Conservation (phyloP, 2,797 vertebrate genomes). For the Rallus crepitans region DNA sequence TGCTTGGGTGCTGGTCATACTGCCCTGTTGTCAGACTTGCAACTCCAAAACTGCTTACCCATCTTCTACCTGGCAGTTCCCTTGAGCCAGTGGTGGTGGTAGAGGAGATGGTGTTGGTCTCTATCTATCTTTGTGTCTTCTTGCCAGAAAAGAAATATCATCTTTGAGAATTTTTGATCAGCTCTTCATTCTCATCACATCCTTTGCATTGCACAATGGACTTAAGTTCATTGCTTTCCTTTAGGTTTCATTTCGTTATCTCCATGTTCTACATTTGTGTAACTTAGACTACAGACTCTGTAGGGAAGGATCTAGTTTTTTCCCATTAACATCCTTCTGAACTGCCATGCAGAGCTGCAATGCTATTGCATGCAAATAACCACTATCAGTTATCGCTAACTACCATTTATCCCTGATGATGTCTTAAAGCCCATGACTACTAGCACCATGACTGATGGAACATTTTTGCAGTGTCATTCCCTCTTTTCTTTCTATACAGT, state of each 20-base stretch:
- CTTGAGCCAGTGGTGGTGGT: constrained; percentile 31
- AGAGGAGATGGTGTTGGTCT: constrained; percentile 28
- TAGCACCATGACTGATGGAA: not conserved
- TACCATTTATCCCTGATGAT: constrained; percentile 15
- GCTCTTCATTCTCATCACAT: constrained; percentile 15
- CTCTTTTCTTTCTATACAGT: not conserved
- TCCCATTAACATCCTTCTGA: constrained; percentile 3
- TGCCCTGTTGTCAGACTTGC: constrained; percentile 38
- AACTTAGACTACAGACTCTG: not conserved
- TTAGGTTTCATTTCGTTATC: not conserved
- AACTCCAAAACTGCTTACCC: constrained; percentile 66
- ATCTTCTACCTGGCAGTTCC: constrained; percentile 68
- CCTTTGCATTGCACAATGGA: constrained; percentile 19
- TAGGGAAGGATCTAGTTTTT: not conserved
- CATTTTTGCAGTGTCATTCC: not conserved
- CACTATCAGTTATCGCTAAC: not conserved
- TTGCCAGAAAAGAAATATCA: constrained; percentile 26
- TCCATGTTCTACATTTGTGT: not conserved
- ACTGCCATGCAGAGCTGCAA: not conserved
- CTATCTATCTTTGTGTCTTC: constrained; percentile 50
- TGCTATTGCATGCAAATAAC: not conserved
- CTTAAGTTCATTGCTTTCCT: not conserved
- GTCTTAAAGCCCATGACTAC: not conserved
- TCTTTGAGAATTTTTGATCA: constrained; percentile 49
- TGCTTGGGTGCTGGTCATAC: constrained; percentile 65